These are phyloP conservation scores for Capitulum mitella DNA, from an alignment of 2,888 invertebrate species.

Conservation along the genomic window DNA sequence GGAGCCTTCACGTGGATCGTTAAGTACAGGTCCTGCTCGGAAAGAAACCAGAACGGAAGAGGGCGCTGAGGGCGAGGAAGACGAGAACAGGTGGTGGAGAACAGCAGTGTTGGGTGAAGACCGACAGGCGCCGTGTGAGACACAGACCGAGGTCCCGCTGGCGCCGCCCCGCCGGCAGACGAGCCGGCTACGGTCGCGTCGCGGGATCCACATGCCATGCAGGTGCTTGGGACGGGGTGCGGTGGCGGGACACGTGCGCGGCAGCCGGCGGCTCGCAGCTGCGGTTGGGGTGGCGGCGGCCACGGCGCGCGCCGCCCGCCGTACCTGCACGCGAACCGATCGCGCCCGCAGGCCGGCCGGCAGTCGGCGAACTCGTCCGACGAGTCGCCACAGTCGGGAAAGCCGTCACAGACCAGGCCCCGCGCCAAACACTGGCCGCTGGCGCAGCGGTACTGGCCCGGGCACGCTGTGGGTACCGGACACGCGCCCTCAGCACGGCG, in stretches of 20 bases:
- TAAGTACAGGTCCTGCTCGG: too few relatives aligned
- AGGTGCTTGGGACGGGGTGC: not conserved
- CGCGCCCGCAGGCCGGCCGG: not conserved
- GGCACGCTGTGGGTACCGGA: constrained; percentile 13
- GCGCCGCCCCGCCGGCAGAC: too few relatives aligned
- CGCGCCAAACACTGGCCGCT: constrained; percentile 16
- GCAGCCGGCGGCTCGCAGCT: not conserved
- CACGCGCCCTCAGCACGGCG: too few relatives aligned
- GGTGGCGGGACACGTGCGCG: not conserved
- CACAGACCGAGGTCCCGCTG: too few relatives aligned
- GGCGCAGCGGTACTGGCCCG: not conserved
- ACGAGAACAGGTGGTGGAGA: too few relatives aligned
- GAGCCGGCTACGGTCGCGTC: too few relatives aligned
- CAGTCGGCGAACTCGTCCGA: not conserved
- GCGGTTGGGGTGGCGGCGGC: not conserved
- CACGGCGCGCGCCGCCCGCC: not conserved
- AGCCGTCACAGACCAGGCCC: not conserved
- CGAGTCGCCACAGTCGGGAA: constrained; percentile 4
- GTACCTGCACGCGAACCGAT: not conserved
- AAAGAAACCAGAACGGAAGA: too few relatives aligned
- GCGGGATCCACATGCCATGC: too few relatives aligned
- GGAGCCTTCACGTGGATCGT: too few relatives aligned
- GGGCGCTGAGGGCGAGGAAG: too few relatives aligned
- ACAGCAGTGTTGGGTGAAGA: too few relatives aligned
- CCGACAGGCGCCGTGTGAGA: too few relatives aligned